Conservation (phyloP, 2,113 vertebrate genomes). For the Engraulis encrasicolus region DNA sequence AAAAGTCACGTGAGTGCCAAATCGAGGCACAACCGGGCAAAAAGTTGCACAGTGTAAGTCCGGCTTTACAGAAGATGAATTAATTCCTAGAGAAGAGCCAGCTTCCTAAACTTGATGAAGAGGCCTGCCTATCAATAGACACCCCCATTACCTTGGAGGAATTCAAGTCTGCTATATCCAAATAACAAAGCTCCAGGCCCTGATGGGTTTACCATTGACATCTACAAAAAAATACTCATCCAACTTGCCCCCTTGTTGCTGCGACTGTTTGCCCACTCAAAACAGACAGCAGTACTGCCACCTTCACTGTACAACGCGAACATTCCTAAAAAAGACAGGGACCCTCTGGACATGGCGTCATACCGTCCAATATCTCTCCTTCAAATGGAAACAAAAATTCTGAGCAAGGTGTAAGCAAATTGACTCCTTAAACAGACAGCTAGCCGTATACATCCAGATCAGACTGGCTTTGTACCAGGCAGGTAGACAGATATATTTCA, state of each 20-base stretch:
- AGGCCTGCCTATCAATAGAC: constrained; percentile 6
- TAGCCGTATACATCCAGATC: no score
- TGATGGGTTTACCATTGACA: constrained; percentile 24
- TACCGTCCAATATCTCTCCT: not conserved
- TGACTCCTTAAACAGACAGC: no score
- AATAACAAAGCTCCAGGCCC: constrained; percentile 30
- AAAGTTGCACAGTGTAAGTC: no score
- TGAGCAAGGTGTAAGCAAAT: no score
- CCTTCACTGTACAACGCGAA: constrained; percentile 10
- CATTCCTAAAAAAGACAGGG: constrained; percentile 15
- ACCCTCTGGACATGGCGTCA: constrained; percentile 22
- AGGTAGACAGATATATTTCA: no score
- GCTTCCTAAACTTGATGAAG: not conserved
- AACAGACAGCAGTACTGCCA: constrained; percentile 14
- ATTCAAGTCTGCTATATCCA: constrained; percentile 13
- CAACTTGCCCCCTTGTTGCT: constrained; percentile 17
- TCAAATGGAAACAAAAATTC: constrained; percentile 12
- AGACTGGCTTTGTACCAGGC: no score
- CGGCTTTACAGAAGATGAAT: not conserved
- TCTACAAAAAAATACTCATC: constrained; percentile 2
- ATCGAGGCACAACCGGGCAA: no score
- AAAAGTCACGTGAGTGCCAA: no score
- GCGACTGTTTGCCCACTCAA: constrained; percentile 15
- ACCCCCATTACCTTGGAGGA: not conserved
- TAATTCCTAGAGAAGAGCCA: not conserved